Evolutionary conservation across 2,888 invertebrate genomes (phyloP).

Genomic region (Dicyrtoma fusca): DNA sequence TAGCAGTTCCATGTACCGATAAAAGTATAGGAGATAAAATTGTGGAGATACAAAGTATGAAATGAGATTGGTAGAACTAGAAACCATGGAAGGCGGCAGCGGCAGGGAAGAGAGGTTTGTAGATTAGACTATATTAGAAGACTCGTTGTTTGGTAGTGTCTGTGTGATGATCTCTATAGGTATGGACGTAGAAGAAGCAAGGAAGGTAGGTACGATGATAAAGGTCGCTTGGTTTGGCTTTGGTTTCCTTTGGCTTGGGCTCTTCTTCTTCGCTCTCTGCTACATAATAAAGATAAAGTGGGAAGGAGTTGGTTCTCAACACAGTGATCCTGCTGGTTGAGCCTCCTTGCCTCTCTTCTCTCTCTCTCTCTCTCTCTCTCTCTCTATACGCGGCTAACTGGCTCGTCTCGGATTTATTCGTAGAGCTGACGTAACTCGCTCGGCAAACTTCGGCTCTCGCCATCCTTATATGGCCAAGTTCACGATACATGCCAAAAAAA

Average conservation of each 20-base stretch:
- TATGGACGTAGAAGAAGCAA: slow-evolving; percentile 1
- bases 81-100: too few relatives aligned
- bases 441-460: slow-evolving; percentile 57
- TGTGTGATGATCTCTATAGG: not conserved
- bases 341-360: slow-evolving; percentile 1
- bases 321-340: not conserved
- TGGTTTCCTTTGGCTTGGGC: too few relatives aligned
- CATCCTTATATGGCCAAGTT: slow-evolving; percentile 58
- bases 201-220: not conserved
- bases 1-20: too few relatives aligned
- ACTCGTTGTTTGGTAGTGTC: not conserved
- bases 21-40: too few relatives aligned
- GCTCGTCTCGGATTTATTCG: slow-evolving; percentile 53
- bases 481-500: slow-evolving; percentile 54
- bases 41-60: too few relatives aligned
- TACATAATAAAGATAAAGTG: slow-evolving; percentile 28
- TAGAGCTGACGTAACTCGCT: slow-evolving; percentile 57
- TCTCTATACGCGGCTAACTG: slow-evolving; percentile 5
- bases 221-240: too few relatives aligned
- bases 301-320: slow-evolving; percentile 27
- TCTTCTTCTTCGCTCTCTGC: not conserved
- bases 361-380: slow-evolving; percentile 23
- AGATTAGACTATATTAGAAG: not conserved
- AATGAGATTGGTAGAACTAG: too few relatives aligned
- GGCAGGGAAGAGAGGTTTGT: slow-evolving; percentile 1